Conservation (phyloP, 1,140 invertebrate genomes). For the Papilio dardanus region DNA sequence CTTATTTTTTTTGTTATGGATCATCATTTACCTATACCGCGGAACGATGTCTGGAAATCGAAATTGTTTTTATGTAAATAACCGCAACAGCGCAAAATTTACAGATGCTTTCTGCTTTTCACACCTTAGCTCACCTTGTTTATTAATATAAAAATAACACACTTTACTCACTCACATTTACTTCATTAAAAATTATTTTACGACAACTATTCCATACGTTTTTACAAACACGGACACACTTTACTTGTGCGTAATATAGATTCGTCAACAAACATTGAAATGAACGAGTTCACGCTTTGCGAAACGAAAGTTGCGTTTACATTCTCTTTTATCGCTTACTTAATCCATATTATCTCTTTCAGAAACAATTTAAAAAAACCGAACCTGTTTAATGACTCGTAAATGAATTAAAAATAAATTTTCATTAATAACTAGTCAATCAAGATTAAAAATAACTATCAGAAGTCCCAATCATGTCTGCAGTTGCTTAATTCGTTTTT, state of each 20-base stretch:
- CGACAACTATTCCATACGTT: background rate
- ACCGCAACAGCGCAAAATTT: background rate
- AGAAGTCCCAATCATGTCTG: background rate
- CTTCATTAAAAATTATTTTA: background rate
- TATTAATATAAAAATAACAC: background rate
- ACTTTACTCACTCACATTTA: background rate
- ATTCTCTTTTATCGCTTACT: background rate
- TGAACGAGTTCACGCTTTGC: background rate
- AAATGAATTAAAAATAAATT: background rate
- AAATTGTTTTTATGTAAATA: background rate
- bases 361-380: background rate
- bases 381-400: background rate
- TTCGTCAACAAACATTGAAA: background rate
- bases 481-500: slow-evolving; percentile 26
- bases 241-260: background rate
- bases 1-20: background rate
- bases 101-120: background rate
- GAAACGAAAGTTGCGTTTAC: background rate
- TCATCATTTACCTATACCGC: background rate
- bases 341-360: background rate
- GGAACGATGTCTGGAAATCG: too few species aligned
- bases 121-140: background rate
- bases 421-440: background rate
- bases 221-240: background rate
- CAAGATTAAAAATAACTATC: background rate